Base-by-base conservation (phyloP, 2,888 invertebrate species). In the Chydorus sphaericus region DNA sequence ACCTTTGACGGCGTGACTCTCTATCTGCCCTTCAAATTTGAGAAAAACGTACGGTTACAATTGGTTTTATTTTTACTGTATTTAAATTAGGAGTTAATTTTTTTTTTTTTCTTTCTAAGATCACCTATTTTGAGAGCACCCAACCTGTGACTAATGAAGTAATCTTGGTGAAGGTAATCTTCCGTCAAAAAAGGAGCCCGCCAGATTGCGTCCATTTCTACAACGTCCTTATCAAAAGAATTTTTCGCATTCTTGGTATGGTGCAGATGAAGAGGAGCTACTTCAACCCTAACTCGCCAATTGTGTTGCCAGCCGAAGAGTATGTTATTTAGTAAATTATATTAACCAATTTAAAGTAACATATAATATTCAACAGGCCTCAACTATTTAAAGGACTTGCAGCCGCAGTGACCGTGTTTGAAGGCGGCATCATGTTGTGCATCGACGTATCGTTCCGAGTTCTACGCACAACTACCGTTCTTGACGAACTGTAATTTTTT, bases 311-410 rank as follows among this genome's bases (percentile, higher is more conserved):
- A 11, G 69, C 71, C 56, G 71, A 60, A 77, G 83, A 68, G 75
- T 76, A 66, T 33, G 28, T n/a, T 28, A 38, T 33, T 11, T n/a
- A 23, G 16, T 3, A n/a, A n/a, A n/a, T n/a, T n/a, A n/a, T 36
- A 26, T 26, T 37, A 11, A 14, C 28, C 50, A 26, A 39, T 54
- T 38, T 59, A 58, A 61, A 81, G 63, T n/a, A n/a, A n/a, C n/a
- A n/a, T n/a, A n/a, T n/a, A n/a, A n/a, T n/a, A 84, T 83, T 63
- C 67, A 93, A 29, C 88, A 84, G 83, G 63, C 67, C 93, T 29
- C 88, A 92, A 73, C 80, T 93, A 1, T 90, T 90, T 85, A 93
- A 93, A 0, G 93, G 93, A 2, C 93, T 85, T 66, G 82, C 90
- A 0, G 86, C 90, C 2, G 79, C 89, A 0, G 83, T 91, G 0